Evolutionary conservation across 2,113 vertebrate species (phyloP), one percentile per base, ranked within the genome.

Genomic region (Macheiramphus alcinus): DNA sequence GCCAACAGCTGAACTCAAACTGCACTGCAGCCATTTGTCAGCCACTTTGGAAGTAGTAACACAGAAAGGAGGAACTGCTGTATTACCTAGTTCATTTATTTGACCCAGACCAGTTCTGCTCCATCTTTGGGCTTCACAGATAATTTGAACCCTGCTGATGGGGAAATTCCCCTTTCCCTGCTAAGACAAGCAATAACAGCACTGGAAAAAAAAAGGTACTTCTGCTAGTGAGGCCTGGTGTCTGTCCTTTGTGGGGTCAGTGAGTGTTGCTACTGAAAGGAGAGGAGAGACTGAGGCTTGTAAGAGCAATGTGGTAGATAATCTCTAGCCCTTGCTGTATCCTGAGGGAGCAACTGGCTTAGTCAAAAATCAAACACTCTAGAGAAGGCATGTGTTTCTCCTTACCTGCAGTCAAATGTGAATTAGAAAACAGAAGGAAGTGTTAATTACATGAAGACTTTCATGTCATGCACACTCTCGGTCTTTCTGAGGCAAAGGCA

Each of bases 301-400:
- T 85, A 88, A 86, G 87, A 80, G 85, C 71, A 88, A 42, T 5
- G 62, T 53, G 87, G 74, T 61, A 65, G 74, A 70, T 65, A 82
- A 92, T 68, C 59, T 90, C 62, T 86, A 88, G 90, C 93, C 62
- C 74, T 97, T 97, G 81, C 78, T 90, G 58, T 87, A 55, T 79
- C 91, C 94, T 93, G 84, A 95, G 93, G 92, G 81, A 93, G n/a
- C 48, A 93, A 91, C 70, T 86, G 59, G 50, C 59, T 93, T 94
- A 89, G 34, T 84, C 31, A 75, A 91, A 94, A 95, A 43, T 22
- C 74, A 86, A 52, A 56, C 45, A 48, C 16, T 40, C 62, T 68
- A 59, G 40, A 94, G 84, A 94, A 93, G 78, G 68, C n/a, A 20
- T 65, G 38, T 86, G 27, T 72, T 93, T 91, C 43, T 73, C 45